These are phyloP conservation scores for Esox masquinongy DNA, from an alignment of 2,797 vertebrate genomes.

Conservation along the genomic window DNA sequence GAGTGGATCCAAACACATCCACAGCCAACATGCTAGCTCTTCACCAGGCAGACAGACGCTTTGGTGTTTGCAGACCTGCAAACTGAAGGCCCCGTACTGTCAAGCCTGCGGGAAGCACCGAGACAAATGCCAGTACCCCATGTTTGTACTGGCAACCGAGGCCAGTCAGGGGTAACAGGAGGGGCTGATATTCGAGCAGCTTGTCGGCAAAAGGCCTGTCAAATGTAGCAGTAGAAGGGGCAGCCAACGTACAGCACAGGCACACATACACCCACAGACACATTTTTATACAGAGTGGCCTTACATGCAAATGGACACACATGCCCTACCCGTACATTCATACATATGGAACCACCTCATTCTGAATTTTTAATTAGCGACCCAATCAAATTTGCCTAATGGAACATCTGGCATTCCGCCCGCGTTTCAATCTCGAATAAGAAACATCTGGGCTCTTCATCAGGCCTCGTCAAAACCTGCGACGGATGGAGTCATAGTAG, in stretches of 20 bases:
- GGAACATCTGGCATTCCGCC: conserved; percentile 75
- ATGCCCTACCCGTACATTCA: conserved; percentile 10
- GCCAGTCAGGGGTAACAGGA: no score
- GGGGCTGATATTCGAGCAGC: no score
- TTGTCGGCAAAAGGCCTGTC: no score
- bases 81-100: no score
- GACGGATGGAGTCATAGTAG: neutral
- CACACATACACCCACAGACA: conserved; percentile 43
- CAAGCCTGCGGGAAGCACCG: no score
- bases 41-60: no score
- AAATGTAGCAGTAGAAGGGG: no score
- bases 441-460: conserved; percentile 64
- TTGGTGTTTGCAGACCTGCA: no score
- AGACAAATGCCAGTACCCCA: no score
- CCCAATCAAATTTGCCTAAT: conserved; percentile 77
- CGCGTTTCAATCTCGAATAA: conserved; percentile 66
- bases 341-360: conserved; percentile 65
- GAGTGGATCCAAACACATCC: neutral
- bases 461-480: neutral
- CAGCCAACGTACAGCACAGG: neutral
- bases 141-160: no score
- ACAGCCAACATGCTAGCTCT: neutral
- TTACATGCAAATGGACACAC: conserved; percentile 60
- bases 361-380: conserved; percentile 66
- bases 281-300: conserved; percentile 59